Percentiles rank a stretch among this genome's conserved stretches.
phyloP scores from a whole-genome alignment of 2,113 vertebrate genomes.

The Lontra canadensis region DNA sequence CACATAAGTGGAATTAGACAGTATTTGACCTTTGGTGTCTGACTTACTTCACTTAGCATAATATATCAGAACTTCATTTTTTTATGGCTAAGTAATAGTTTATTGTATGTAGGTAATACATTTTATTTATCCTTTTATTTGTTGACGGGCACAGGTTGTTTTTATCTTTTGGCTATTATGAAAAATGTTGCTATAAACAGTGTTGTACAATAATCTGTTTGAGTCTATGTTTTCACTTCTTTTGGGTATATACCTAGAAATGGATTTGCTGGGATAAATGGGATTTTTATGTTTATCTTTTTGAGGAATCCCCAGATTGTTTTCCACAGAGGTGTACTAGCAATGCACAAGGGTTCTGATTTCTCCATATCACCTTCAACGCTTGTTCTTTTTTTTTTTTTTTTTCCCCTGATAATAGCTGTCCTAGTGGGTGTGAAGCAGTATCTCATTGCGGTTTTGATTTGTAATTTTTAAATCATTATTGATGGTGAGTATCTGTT shows the following conservation, averaged over 20 bases:
- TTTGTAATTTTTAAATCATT: background rate
- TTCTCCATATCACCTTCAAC: background rate
- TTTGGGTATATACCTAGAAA: background rate
- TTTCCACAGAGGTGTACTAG: background rate
- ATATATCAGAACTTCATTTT: background rate
- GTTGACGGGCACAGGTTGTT: background rate
- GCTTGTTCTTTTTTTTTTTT: background rate
- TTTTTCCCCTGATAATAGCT: background rate
- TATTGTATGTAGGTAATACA: background rate
- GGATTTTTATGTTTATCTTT: background rate
- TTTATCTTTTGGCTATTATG: background rate
- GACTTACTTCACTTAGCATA: background rate
- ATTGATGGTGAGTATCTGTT: background rate
- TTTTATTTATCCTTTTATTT: constrained; percentile 19
- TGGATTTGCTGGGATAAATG: background rate
- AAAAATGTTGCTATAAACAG: background rate
- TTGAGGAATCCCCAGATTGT: background rate
- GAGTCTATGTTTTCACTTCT: background rate
- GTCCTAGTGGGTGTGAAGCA: background rate
- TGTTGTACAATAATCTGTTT: background rate
- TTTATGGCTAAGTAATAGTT: background rate
- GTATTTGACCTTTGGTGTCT: constrained; percentile 20
- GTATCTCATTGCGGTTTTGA: background rate
- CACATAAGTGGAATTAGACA: background rate
- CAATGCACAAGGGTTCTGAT: background rate